A percentile compares a stretch with the other conserved stretches of the same genome.
Evolutionary conservation across 2,113 vertebrate genomes (phyloP).

Genomic region (Microcebus griseorufus): DNA sequence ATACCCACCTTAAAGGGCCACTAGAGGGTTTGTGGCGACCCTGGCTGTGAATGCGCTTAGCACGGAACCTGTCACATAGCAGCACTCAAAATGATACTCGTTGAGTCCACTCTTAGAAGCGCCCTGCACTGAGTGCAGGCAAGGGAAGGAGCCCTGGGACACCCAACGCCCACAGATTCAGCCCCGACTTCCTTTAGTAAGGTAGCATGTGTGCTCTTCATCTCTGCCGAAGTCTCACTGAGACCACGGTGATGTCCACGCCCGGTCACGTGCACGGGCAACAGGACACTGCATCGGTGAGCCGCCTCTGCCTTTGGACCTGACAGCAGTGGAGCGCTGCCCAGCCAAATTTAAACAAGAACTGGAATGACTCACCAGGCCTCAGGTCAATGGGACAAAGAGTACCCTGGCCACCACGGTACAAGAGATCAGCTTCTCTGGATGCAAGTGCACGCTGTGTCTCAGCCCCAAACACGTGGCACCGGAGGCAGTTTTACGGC

Average conservation of each 20-base stretch:
- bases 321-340: neutral
- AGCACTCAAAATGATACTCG: neutral
- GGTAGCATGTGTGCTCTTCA: neutral
- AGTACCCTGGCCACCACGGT: conserved; percentile 10
- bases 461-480: neutral
- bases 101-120: neutral
- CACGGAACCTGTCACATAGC: neutral
- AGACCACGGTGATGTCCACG: neutral
- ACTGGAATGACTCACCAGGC: conserved; percentile 45
- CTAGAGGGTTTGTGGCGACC: neutral
- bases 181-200: neutral
- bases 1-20: neutral
- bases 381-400: conserved; percentile 68
- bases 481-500: accelerated
- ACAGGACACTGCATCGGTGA: neutral
- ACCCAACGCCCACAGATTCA: neutral
- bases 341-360: conserved; percentile 65
- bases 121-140: neutral
- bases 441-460: neutral
- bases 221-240: neutral
- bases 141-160: neutral
- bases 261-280: neutral
- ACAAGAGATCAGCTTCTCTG: neutral
- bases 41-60: accelerated
- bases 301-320: neutral